These are phyloP conservation scores for Enteromius radiatus DNA, from an alignment of 2,797 vertebrate genomes.

Conservation along the genomic window DNA sequence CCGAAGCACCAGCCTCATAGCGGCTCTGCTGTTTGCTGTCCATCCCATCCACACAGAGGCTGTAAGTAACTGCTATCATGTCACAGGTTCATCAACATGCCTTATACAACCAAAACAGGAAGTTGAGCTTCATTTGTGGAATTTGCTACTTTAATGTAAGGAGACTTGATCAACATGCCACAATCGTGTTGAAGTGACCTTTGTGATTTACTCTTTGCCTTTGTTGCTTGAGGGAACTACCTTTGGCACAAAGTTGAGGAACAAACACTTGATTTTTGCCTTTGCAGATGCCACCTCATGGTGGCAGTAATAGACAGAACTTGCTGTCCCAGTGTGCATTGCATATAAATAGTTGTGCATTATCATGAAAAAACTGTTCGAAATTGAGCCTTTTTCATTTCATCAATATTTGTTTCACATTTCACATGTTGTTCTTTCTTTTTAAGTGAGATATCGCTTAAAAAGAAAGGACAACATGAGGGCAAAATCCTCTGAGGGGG, in stretches of 20 bases:
- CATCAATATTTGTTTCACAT: slow-evolving; percentile 9
- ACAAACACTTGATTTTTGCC: not conserved
- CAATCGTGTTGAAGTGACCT: not conserved
- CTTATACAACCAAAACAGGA: not conserved
- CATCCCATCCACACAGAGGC: slow-evolving; percentile 97
- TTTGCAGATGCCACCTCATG: slow-evolving; percentile 67
- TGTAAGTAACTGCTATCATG: slow-evolving; percentile 79
- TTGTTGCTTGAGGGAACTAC: not conserved
- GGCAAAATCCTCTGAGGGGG: not conserved
- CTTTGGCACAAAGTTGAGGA: not conserved
- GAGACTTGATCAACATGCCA: not conserved
- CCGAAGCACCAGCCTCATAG: slow-evolving; percentile 84
- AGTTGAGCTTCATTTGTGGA: not conserved
- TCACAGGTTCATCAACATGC: not conserved
- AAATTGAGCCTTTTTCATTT: slow-evolving; percentile 11
- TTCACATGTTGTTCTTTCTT: not conserved
- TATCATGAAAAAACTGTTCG: slow-evolving; percentile 15
- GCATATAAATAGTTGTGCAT: slow-evolving; percentile 7
- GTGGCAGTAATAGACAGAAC: slow-evolving; percentile 70
- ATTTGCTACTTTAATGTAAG: not conserved
- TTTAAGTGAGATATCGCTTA: not conserved
- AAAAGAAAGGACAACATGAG: not conserved
- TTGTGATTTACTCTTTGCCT: not conserved
- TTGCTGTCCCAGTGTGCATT: slow-evolving; percentile 60
- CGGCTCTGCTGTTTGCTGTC: slow-evolving; percentile 92